Evolutionary conservation across 2,797 vertebrate species (phyloP).

Genomic region (Cygnus olor): DNA sequence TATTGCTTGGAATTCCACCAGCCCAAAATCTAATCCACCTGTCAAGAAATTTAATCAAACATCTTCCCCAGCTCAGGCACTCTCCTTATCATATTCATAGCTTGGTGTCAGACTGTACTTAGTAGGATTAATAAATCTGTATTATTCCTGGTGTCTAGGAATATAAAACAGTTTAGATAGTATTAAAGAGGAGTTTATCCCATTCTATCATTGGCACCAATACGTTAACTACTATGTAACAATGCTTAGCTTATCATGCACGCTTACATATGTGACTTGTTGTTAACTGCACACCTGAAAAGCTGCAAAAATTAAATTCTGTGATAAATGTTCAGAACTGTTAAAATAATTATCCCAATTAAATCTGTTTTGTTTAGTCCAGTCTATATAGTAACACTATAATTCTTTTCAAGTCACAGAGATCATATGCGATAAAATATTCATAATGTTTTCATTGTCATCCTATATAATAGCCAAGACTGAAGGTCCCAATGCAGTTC

Average conservation of each 20-base stretch:
- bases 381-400: background rate
- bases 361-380: constrained; percentile 1
- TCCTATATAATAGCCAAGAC: background rate
- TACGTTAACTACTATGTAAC: background rate
- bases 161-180: background rate
- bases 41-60: background rate
- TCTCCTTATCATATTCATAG: background rate
- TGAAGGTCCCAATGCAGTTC: background rate
- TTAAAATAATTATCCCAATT: background rate
- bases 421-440: background rate
- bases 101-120: background rate
- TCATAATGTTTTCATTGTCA: background rate
- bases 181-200: background rate
- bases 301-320: background rate
- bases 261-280: background rate
- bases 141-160: background rate
- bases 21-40: background rate
- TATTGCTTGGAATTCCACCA: background rate
- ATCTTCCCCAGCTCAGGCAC: background rate
- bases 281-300: background rate
- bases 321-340: background rate
- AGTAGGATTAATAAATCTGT: background rate
- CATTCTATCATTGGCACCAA: background rate
- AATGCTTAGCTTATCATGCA: background rate
- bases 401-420: background rate